Evolutionary conservation across 1,140 invertebrate species (phyloP).

Genomic region (Papilio dardanus): DNA sequence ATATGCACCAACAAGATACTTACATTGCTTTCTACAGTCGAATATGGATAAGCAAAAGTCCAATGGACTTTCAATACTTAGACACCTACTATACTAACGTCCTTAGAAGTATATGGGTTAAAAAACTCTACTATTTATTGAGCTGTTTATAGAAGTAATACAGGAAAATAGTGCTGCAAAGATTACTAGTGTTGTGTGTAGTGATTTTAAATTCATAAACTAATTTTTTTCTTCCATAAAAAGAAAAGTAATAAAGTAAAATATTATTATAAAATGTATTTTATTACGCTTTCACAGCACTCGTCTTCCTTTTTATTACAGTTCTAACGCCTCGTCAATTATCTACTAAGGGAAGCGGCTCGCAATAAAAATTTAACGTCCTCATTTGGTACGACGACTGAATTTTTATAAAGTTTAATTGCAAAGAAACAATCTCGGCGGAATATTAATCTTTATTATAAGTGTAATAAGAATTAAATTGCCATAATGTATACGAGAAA

Average conservation of each 20-base stretch:
- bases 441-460: slow-evolving; percentile 4
- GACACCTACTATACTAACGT: no score
- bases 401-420: slow-evolving; percentile 25
- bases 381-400: slow-evolving; percentile 18
- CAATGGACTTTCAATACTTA: no score
- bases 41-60: no score
- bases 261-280: slow-evolving; percentile 30
- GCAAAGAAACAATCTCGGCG: background rate
- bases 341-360: slow-evolving; percentile 17
- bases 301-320: slow-evolving; percentile 32
- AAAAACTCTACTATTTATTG: no score
- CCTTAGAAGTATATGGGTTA: no score
- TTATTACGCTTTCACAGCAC: slow-evolving; percentile 27
- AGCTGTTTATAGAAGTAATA: no score
- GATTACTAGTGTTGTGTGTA: background rate
- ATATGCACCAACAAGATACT: no score
- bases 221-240: background rate
- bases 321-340: slow-evolving; percentile 34
- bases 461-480: background rate
- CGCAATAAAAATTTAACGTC: slow-evolving; percentile 34
- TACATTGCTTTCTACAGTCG: background rate
- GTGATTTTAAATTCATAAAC: no score
- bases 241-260: slow-evolving; percentile 22
- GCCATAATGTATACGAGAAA: background rate
- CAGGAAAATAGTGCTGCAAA: no score